phyloP scores from a whole-genome alignment of 2,888 invertebrate genomes.

The Tenthredo distinguenda region DNA sequence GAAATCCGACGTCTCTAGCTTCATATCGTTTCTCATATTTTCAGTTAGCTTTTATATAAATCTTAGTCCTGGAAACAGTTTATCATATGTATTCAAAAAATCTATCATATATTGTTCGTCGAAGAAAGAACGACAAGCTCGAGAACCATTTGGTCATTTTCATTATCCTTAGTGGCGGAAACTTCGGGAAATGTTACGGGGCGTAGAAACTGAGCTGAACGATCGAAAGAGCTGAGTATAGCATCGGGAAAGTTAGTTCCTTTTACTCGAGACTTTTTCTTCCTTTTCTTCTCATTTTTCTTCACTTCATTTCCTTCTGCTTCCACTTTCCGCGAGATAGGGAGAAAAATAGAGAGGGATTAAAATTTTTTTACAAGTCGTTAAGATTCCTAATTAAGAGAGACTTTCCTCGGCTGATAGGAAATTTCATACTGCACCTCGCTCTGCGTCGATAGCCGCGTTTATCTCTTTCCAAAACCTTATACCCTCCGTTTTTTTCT shows the following conservation, averaged over 20 bases:
- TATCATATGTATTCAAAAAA: background rate
- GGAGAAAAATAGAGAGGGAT: no score
- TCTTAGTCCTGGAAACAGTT: background rate
- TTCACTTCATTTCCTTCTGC: background rate
- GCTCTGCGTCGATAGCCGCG: no score
- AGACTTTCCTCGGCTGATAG: no score
- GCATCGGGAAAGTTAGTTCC: background rate
- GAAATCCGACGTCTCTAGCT: background rate
- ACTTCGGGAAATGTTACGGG: background rate
- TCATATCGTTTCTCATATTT: background rate
- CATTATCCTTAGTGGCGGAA: background rate
- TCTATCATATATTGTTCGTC: background rate
- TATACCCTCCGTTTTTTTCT: background rate
- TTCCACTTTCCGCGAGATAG: background rate
- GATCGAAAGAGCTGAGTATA: no score
- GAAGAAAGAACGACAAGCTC: background rate
- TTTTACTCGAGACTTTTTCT: background rate
- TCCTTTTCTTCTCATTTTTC: constrained; percentile 6
- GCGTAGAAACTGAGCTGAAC: background rate
- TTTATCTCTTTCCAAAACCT: no score
- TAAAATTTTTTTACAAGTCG: no score
- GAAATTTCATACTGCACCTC: no score
- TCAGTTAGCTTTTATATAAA: background rate
- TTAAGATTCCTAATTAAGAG: background rate
- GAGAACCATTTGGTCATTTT: background rate